Evolutionary conservation across 2,888 invertebrate species (phyloP), one percentile per base, ranked within the genome.

Genomic region (Glyphotaelius pellucidus): DNA sequence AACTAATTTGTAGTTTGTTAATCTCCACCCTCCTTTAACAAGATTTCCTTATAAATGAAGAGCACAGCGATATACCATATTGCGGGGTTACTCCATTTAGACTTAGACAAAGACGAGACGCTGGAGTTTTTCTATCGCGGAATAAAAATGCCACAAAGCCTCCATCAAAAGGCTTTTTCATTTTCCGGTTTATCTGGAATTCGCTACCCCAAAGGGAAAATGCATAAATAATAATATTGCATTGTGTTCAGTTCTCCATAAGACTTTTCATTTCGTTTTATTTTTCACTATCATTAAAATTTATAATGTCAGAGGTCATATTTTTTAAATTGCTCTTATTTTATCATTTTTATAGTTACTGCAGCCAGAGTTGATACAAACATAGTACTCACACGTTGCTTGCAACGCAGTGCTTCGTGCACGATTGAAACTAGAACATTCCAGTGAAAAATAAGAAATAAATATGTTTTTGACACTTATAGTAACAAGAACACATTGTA

Each of bases 111-210:
- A 12, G 11, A 19, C 15, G 35, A 83, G 35, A 32, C 15, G 31
- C 83, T 31, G 15, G 19, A 83, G 15, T 83, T 83, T 83, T 35
- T 35, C 32, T 19, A 9, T 19, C 4, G 4, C 31, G 19, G 7
- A 32, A 32, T 83, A 32, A 83, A 31, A 83, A 83, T 19, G 83
- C 31, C 32, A 19, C 25, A 31, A 31, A 31, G 11, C 35, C 83
- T 19, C 19, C 31, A 32, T 31, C 9, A 83, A 32, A 83, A 32
- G 31, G 25, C 83, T 35, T 83, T 19, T 83, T 83, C 83, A 83
- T 35, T 83, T 83, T 83, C 35, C 83, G 83, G 83, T 83, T 83
- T 83, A 35, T 31, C 31, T 4, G 31, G 35, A 32, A 83, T 83
- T 32, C 83, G 83, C 14, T 83, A 7, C 11, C 30, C 25, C 35